phyloP scores from a whole-genome alignment of 2,888 invertebrate genomes.

The Agriotes lineatus region DNA sequence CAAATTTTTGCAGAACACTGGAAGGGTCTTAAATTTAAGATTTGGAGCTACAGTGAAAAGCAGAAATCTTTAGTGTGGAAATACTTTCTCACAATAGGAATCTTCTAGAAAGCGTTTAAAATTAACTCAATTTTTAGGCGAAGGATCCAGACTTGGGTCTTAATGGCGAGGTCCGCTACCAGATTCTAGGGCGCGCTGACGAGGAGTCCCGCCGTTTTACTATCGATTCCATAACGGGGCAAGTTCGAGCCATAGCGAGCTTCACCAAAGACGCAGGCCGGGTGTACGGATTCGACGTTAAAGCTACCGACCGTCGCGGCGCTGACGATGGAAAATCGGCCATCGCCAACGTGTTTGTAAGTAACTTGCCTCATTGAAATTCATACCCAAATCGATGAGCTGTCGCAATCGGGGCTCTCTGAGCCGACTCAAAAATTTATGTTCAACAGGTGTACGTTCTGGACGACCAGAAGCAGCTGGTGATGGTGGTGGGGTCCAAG shows the following conservation, averaged over 20 bases:
- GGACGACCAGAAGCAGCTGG: constrained; percentile 84
- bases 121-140: constrained; percentile 74
- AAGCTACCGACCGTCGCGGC: constrained; percentile 85
- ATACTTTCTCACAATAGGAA: too few species aligned
- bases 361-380: constrained; percentile 58
- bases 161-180: constrained; percentile 85
- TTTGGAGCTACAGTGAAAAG: too few species aligned
- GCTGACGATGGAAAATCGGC: constrained; percentile 86
- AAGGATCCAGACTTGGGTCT: constrained; percentile 80
- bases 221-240: constrained; percentile 82
- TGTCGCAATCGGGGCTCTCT: not conserved
- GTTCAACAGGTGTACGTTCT: constrained; percentile 79
- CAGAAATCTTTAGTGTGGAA: too few species aligned
- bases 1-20: too few species aligned
- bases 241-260: constrained; percentile 79
- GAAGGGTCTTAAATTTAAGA: too few species aligned
- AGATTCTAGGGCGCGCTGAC: constrained; percentile 74
- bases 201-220: constrained; percentile 82
- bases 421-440: not conserved
- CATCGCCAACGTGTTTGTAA: constrained; percentile 88
- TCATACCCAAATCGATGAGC: constrained; percentile 1
- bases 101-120: too few species aligned
- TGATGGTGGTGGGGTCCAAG: constrained; percentile 81
- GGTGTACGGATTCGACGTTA: constrained; percentile 89
- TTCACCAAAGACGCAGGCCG: constrained; percentile 79